Evolutionary conservation across 2,888 invertebrate species (phyloP), one percentile per base, ranked within the genome.

Genomic region (Ypsolopha scabrella): DNA sequence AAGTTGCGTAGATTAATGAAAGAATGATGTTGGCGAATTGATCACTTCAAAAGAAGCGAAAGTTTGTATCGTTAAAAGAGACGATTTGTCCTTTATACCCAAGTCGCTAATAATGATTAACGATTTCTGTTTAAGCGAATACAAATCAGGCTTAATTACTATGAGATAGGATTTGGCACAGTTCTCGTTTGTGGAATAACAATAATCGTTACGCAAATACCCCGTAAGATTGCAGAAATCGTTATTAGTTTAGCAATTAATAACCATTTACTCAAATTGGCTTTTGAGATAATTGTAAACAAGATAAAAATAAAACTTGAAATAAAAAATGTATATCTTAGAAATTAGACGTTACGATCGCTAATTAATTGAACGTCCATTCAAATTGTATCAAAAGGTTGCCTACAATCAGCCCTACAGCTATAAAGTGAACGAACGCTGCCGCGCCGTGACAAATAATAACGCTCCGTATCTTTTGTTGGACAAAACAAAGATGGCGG

Each of bases 371-470:
- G 53, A 52, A 50, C 49, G 52, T 53, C 33, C 58, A 57, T 59
- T 56, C 58, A 60, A 60, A 59, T 63, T 60, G 58, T 57, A 59
- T 59, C 58, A 55, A 61, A 62, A 58, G 59, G 37, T 37, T 45
- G 24, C 57, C 55, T 57, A 54, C 44, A 49, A 58, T 55, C 55
- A 41, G 51, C 47, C 53, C 53, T 43, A 35, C 41, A 43, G 51
- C 51, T 36, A 37, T 43, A 44, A 50, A 37, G 48, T n/a, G n/a
- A n/a, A n/a, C 39, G 51, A 24, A 34, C 49, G 24, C 38, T 39
- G 51, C 58, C 11, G 33, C n/a, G 46, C 58, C 57, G 59, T 60
- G 62, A 59, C 59, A 58, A 60, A 58, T 60, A 45, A 52, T n/a
- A n/a, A n/a, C 51, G 51, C 53, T 51, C 51, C 41, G 48, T 51